A percentile compares a stretch with the other conserved stretches of the same genome.
Evolutionary conservation across 2,888 invertebrate genomes (phyloP).

Genomic region (Himalopsyche kuldschensis): DNA sequence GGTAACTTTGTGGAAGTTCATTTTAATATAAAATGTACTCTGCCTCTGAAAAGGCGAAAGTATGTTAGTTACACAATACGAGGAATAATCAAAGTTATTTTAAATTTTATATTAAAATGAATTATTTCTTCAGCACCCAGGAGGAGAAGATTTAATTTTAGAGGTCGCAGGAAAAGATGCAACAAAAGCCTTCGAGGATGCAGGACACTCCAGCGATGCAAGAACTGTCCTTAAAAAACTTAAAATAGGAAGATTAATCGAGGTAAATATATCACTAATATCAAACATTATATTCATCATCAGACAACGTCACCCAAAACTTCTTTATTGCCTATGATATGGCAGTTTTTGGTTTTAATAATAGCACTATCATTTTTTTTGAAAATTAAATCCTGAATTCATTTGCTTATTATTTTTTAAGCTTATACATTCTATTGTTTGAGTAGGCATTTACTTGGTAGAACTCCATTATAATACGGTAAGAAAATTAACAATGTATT

Average conservation of each 20-base stretch:
- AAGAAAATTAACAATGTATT: too few species aligned
- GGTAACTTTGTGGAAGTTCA: too few species aligned
- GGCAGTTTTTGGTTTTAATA: too few species aligned
- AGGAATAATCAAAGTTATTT: too few species aligned
- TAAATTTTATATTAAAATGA: too few species aligned
- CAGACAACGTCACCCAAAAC: neutral
- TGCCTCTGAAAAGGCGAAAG: neutral
- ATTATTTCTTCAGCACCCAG: slow-evolving; percentile 70
- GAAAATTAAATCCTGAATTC: too few species aligned
- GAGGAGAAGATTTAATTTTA: slow-evolving; percentile 62
- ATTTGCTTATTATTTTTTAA: too few species aligned
- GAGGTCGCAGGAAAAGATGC: slow-evolving; percentile 71
- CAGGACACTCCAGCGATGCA: slow-evolving; percentile 71
- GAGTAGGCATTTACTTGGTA: too few species aligned
- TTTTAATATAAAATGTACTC: neutral
- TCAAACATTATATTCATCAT: too few species aligned
- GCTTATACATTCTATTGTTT: too few species aligned
- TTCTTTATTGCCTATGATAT: neutral
- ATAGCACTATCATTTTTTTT: too few species aligned
- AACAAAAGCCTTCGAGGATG: slow-evolving; percentile 66
- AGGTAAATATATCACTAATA: slow-evolving; percentile 49
- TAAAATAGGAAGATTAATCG: slow-evolving; percentile 68
- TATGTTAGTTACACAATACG: neutral
- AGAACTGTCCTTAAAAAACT: slow-evolving; percentile 57
- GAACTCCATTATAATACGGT: too few species aligned